Base-by-base conservation (phyloP, 1,140 invertebrate species). In the Drosophila pandora region DNA sequence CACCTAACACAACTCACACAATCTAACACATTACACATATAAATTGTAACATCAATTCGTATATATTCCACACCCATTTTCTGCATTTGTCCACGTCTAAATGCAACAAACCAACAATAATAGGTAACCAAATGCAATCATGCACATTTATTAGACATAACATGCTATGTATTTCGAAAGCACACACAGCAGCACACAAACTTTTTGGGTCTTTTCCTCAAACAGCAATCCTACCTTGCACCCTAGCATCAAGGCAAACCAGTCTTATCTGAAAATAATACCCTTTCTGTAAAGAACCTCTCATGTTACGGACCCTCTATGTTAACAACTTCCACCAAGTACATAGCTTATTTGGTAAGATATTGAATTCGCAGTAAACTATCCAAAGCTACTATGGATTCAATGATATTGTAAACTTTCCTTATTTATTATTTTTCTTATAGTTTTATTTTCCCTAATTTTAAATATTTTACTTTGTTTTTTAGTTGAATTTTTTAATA, bases 51-150 rank as follows among this genome's bases (percentile, higher is more conserved):
- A 77, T 77, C 49, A 76, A 68, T 41, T 77, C 55, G 54, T 57
- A 57, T 65, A 79, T 88, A 88, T 88, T 88, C 83, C 83, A 88
- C 83, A 88, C 83, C 83, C 83, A 88, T 88, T 88, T 88, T 88
- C 79, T 77, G 68, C 77, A 69, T 78, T 30, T 84, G 57, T 80
- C 64, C 60, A 63, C 68, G 79, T 76, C 71, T 61, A 68, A 74
- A 57, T 81, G 43, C 61, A 68, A 67, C 50, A 37, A 65, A 60
- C 47, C 48, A 49, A 54, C 34, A 54, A 60, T 52, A 54, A 60
- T 59, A 57, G 17, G 54, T 53, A 32, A 55, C 23, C 43, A 59
- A 9, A 60, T 10, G 37, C 52, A 37, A 68, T 64, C 41, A 39
- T 47, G 41, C 34, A 49, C 50, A 60, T 17, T 49, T 3, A 45